Evolutionary conservation across 2,113 vertebrate genomes (phyloP).

Genomic region (Theropithecus gelada): DNA sequence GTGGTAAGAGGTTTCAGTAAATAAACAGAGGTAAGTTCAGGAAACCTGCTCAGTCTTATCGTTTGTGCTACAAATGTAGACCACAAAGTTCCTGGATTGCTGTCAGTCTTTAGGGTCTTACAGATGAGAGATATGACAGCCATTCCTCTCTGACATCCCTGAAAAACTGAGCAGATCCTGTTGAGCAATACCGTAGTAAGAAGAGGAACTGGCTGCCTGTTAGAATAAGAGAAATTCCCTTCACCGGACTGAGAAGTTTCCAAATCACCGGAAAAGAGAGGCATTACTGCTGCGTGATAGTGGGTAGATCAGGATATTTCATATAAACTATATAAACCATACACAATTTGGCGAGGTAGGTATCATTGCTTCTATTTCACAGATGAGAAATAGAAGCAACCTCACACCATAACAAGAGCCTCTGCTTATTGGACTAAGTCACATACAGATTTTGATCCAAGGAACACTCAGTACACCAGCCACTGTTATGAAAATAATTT

Average conservation of each 20-base stretch:
- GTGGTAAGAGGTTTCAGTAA: slow-evolving; percentile 9
- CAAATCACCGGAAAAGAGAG: background rate
- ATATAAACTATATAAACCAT: background rate
- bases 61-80: background rate
- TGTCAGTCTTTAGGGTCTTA: background rate
- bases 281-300: too few species aligned
- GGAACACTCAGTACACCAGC: background rate
- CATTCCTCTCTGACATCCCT: background rate
- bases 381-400: background rate
- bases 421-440: background rate
- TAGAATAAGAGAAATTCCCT: background rate
- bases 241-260: background rate
- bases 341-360: background rate
- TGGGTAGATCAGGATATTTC: background rate
- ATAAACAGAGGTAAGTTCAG: slow-evolving; percentile 51
- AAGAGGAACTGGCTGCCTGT: background rate
- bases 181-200: background rate
- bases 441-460: background rate
- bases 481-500: background rate
- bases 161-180: background rate
- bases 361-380: background rate
- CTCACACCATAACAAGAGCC: background rate
- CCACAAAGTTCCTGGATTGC: background rate
- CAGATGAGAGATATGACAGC: background rate
- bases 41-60: slow-evolving; percentile 10